A percentile compares a stretch with the other conserved stretches of the same genome.
phyloP scores from a whole-genome alignment of 2,797 vertebrate species.

The Coluber constrictor region DNA sequence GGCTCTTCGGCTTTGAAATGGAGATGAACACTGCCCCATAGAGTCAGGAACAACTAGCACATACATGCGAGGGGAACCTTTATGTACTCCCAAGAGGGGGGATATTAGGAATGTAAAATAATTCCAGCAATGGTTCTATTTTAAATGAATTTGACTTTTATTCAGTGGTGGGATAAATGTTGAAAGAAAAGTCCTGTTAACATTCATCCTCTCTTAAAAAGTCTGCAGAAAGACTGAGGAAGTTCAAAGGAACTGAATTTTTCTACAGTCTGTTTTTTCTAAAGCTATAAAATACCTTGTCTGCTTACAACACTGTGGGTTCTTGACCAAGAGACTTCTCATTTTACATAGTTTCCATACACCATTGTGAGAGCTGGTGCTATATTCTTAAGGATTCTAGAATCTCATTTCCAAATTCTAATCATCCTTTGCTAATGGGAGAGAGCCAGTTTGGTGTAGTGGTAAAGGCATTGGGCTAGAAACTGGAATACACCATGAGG shows the following conservation, averaged over 20 bases:
- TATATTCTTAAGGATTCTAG: neutral
- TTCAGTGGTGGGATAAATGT: neutral
- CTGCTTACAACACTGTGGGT: neutral
- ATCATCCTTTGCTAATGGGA: neutral
- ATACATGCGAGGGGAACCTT: too few relatives aligned
- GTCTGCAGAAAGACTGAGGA: neutral
- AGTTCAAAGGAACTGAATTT: neutral
- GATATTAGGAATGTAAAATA: neutral
- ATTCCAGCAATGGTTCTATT: neutral
- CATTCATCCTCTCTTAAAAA: neutral
- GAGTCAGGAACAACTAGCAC: too few relatives aligned
- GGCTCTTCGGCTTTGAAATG: too few relatives aligned
- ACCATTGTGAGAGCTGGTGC: neutral
- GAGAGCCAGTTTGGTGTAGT: neutral
- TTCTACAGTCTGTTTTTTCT: neutral
- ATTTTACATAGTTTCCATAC: neutral
- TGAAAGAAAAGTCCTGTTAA: neutral
- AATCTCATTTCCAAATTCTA: neutral
- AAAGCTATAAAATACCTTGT: neutral
- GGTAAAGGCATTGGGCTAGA: neutral
- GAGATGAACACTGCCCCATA: too few relatives aligned
- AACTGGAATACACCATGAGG: neutral
- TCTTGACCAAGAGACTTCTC: neutral
- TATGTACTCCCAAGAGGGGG: neutral
- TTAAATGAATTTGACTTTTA: neutral